A percentile compares a stretch with the other conserved stretches of the same genome.
phyloP scores from a whole-genome alignment of 2,797 vertebrate species.

The Pitangus sulphuratus region DNA sequence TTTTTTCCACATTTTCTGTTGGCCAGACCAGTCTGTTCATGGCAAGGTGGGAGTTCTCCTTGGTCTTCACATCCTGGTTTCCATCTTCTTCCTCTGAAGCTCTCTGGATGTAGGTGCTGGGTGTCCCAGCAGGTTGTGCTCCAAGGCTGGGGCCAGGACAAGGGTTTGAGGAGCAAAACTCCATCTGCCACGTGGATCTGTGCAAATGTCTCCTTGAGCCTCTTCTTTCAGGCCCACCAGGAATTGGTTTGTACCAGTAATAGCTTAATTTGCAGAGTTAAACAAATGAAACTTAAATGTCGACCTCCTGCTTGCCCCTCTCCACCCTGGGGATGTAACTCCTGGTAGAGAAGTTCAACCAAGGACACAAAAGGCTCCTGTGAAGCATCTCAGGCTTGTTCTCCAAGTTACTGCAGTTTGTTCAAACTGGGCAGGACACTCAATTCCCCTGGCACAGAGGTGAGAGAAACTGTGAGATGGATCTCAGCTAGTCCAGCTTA shows the following conservation, averaged over 20 bases:
- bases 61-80: background rate
- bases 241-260: background rate
- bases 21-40: background rate
- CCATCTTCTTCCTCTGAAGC: background rate
- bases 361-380: background rate
- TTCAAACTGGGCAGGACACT: background rate
- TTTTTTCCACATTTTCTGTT: background rate
- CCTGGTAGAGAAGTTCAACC: background rate
- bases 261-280: background rate
- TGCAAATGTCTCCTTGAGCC: background rate
- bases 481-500: background rate
- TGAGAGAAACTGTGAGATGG: background rate
- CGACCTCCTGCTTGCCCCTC: fast-evolving
- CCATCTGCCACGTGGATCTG: background rate
- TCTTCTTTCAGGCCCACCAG: background rate
- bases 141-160: background rate
- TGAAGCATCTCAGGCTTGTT: background rate
- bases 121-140: background rate
- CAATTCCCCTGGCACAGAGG: background rate
- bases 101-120: background rate
- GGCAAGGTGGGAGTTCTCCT: background rate
- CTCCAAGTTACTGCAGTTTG: background rate
- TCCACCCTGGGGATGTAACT: background rate
- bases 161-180: background rate
- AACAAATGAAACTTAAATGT: background rate